Evolutionary conservation across 2,113 vertebrate species (phyloP).

Genomic region (Mus pahari): DNA sequence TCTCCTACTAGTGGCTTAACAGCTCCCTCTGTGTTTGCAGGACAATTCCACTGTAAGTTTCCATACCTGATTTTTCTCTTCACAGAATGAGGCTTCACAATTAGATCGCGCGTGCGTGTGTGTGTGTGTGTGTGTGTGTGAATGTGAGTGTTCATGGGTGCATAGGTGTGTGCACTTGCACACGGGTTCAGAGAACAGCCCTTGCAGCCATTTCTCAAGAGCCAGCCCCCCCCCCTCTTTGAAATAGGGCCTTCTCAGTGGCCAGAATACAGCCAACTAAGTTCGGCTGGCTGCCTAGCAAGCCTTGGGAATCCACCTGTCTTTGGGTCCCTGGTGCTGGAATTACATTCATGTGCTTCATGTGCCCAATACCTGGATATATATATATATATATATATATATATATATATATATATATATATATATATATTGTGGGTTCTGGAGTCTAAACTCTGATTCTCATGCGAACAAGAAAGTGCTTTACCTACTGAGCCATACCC

Average conservation of each 20-base stretch:
- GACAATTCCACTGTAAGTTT: not conserved
- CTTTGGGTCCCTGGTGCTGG: not conserved
- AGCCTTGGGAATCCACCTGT: not conserved
- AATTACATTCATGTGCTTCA: not conserved
- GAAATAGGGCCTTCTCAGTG: not conserved
- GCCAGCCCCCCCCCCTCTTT: not conserved
- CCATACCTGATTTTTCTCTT: not conserved
- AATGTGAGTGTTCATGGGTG: not conserved
- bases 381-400: too few relatives aligned
- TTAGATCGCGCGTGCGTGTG: not conserved
- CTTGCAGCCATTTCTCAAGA: too few relatives aligned
- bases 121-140: not conserved
- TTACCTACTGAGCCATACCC: not conserved
- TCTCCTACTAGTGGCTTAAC: not conserved
- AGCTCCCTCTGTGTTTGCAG: not conserved
- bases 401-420: too few relatives aligned
- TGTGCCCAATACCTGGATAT: not conserved
- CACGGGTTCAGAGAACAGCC: not conserved
- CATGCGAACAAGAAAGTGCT: not conserved
- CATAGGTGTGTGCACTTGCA: too few relatives aligned
- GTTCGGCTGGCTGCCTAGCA: not conserved
- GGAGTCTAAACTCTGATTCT: not conserved
- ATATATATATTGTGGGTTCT: too few relatives aligned
- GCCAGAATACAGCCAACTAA: not conserved
- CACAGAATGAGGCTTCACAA: not conserved